Percentiles rank a stretch among this genome's conserved stretches.
phyloP scores from a whole-genome alignment of 2,888 invertebrate species.

The Trileptium ribeirensis region DNA sequence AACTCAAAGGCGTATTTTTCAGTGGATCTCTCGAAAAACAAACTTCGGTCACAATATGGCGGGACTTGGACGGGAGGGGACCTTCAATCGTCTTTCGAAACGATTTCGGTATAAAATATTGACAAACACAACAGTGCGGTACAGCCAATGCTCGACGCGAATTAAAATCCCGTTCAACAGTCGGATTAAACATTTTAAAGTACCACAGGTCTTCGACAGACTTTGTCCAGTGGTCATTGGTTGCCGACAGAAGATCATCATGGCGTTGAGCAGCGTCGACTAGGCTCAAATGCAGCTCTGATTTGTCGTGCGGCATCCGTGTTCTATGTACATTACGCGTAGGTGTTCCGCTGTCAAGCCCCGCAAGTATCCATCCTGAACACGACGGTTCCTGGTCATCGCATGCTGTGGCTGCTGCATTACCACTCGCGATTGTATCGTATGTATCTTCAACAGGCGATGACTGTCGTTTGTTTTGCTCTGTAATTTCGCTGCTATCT shows the following conservation, averaged over 20 bases:
- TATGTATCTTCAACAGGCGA: neutral
- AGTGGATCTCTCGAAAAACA: conserved; percentile 38
- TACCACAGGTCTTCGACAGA: conserved; percentile 54
- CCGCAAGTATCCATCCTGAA: neutral
- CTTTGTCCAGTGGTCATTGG: conserved; percentile 52
- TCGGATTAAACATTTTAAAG: conserved; percentile 37
- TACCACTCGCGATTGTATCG: neutral
- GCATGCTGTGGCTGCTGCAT: neutral
- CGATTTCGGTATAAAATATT: conserved; percentile 53
- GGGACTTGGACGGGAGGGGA: neutral
- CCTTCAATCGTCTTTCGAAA: neutral
- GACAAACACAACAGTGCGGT: conserved; percentile 62
- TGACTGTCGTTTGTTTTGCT: neutral
- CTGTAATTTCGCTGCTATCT: neutral
- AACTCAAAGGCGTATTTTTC: too few relatives aligned
- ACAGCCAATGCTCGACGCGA: conserved; percentile 55
- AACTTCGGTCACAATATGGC: conserved; percentile 25
- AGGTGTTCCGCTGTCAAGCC: too few relatives aligned
- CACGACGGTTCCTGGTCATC: neutral
- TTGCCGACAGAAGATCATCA: too few relatives aligned
- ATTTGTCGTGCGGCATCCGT: too few relatives aligned
- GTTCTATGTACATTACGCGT: too few relatives aligned
- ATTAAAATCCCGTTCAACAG: conserved; percentile 57
- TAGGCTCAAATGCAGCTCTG: too few relatives aligned
- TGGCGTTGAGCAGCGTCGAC: too few relatives aligned